A percentile compares a stretch with the other conserved stretches of the same genome.
phyloP scores from a whole-genome alignment of 2,113 vertebrate genomes.

The Aplodontia rufa region DNA sequence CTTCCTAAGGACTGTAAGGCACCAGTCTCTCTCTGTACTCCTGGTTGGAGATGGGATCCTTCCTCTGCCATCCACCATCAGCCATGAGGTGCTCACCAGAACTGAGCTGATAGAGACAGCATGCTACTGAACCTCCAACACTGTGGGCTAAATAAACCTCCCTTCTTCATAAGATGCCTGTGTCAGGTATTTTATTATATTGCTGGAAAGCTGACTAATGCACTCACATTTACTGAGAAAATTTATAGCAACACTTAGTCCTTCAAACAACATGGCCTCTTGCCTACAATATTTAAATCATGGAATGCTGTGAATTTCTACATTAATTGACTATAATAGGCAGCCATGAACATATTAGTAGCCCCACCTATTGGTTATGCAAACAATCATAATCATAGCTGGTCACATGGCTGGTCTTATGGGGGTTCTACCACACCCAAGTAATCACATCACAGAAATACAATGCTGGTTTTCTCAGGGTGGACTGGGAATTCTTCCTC shows the following conservation, averaged over 20 bases:
- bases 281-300: not conserved
- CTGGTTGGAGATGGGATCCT: not conserved
- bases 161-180: not conserved
- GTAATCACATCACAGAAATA: not conserved
- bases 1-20: not conserved
- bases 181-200: not conserved
- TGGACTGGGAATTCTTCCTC: not conserved
- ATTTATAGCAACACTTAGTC: not conserved
- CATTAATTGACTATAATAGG: not conserved
- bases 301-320: not conserved
- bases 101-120: too few relatives aligned
- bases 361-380: not conserved
- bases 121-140: not conserved
- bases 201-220: too few relatives aligned
- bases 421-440: accelerated
- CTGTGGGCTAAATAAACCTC: not conserved
- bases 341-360: not conserved
- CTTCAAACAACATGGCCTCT: not conserved
- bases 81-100: not conserved
- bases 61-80: too few relatives aligned
- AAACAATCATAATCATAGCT: not conserved
- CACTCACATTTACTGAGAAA: not conserved
- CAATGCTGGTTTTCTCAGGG: not conserved
- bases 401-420: not conserved
- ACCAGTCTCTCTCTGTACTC: not conserved